Evolutionary conservation across 2,797 vertebrate genomes (phyloP), one percentile per base, ranked within the genome.

Genomic region (Xenentodon cancila): DNA sequence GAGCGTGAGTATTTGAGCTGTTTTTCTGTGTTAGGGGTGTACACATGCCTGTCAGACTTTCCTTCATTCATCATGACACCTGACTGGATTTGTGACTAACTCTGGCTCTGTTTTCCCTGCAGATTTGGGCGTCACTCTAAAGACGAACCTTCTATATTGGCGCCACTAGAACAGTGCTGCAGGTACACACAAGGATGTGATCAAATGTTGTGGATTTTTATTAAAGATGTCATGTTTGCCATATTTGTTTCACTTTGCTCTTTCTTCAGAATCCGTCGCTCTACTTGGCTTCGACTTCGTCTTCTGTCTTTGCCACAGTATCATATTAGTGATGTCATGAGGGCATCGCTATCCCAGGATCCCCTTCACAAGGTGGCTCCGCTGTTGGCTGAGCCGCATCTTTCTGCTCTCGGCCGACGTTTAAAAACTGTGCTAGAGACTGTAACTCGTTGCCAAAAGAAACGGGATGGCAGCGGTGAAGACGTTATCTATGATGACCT

Each of bases 91-190:
- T 37, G 19, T 64, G 22, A 34, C 25, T 53, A 4, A 53, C 4
- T 45, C 37, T 22, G 18, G 3, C 12, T 69, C 6, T 59, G 17
- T 73, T 68, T 9, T 59, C 27, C 0, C 27, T 70, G 42, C 74
- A 99, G 97, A 75, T 99, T 98, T 81, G 97, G 97, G 40, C 97
- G 97, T 77, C 91, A 97, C 50, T 96, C 96, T 19, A 97, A 96
- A 0, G 97, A 99, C 0, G 97, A 99, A 80, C 94, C 95, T 1
- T 97, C 97, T 25, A 97, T 99, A 77, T 88, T 99, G 56, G 89
- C 91, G 61, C 97, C 97, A 25, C 88, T 99, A 21, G 90, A 93
- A 68, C 97, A 98, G 62, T 99, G 97, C 79, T 99, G 97, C 95
- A 96, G 96, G 97, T 98, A 93, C 49, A 54, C 61, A 48, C 4